Percentiles rank a stretch among this genome's conserved stretches.
Evolutionary conservation across 2,888 invertebrate genomes (phyloP).

Genomic region (Spilarctia lutea): DNA sequence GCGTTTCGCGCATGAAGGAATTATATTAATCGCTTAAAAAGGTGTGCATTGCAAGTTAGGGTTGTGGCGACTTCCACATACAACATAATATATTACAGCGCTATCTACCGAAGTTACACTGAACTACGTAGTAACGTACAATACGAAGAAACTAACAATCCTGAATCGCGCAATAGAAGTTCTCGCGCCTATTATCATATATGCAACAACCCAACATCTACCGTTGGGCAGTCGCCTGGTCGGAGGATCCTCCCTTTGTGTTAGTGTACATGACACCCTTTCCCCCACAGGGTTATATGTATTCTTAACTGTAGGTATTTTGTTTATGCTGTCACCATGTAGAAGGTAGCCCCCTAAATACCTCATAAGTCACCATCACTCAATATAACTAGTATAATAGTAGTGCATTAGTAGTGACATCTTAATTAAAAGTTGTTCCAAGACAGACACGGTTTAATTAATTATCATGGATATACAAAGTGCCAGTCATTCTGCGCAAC

Average conservation of each 20-base stretch:
- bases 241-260: too few relatives aligned
- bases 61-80: too few relatives aligned
- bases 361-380: background rate
- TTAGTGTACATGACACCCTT: too few relatives aligned
- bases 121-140: too few relatives aligned
- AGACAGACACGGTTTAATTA: constrained; percentile 5
- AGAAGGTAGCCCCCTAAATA: background rate
- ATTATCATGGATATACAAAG: background rate
- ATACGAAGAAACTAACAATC: too few relatives aligned
- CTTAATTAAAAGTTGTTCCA: constrained; percentile 15
- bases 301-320: background rate
- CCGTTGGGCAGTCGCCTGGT: too few relatives aligned
- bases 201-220: too few relatives aligned
- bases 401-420: background rate
- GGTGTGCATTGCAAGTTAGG: too few relatives aligned
- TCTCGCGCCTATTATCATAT: too few relatives aligned
- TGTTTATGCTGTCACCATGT: background rate
- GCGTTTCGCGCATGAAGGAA: background rate
- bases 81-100: too few relatives aligned
- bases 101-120: too few relatives aligned
- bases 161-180: too few relatives aligned
- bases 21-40: background rate
- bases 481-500: constrained; percentile 7
- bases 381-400: background rate
- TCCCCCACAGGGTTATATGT: background rate